These are phyloP conservation scores for Otus scops DNA, from an alignment of 2,797 vertebrate species.

Conservation along the genomic window DNA sequence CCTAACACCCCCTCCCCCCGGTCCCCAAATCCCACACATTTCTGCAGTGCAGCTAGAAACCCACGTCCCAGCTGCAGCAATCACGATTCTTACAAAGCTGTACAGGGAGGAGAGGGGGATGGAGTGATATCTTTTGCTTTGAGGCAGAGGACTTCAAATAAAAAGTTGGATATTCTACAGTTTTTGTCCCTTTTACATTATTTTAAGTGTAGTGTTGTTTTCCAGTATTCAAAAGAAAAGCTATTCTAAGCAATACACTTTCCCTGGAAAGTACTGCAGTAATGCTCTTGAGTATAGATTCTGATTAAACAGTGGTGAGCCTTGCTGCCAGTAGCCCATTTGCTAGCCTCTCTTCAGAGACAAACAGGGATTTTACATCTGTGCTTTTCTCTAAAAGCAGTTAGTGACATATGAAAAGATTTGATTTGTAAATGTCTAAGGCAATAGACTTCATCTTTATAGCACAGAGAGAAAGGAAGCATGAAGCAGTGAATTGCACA, in stretches of 20 bases:
- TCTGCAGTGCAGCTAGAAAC: not conserved
- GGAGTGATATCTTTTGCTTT: not conserved
- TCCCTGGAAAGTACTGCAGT: not conserved
- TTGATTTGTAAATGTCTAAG: conserved; percentile 51
- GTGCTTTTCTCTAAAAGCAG: conserved; percentile 12
- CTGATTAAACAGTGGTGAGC: not conserved
- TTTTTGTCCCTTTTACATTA: not conserved
- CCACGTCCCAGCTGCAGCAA: not conserved
- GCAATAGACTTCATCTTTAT: conserved; percentile 40
- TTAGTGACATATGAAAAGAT: conserved; percentile 39
- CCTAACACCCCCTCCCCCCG: no score
- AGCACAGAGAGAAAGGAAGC: not conserved
- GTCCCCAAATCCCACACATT: not conserved
- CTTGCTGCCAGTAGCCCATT: not conserved
- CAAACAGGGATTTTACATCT: not conserved
- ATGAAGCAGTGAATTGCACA: conserved; percentile 14
- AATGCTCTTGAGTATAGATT: not conserved
- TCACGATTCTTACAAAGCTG: not conserved
- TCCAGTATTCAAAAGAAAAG: not conserved
- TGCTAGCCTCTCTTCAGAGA: not conserved
- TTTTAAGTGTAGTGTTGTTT: not conserved
- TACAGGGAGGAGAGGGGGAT: not conserved
- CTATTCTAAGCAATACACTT: not conserved
- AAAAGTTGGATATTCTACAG: not conserved
- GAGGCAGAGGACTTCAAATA: not conserved